Percentiles rank a stretch among this genome's conserved stretches.
Evolutionary conservation across 2,113 vertebrate genomes (phyloP).

Genomic region (Lathamus discolor): DNA sequence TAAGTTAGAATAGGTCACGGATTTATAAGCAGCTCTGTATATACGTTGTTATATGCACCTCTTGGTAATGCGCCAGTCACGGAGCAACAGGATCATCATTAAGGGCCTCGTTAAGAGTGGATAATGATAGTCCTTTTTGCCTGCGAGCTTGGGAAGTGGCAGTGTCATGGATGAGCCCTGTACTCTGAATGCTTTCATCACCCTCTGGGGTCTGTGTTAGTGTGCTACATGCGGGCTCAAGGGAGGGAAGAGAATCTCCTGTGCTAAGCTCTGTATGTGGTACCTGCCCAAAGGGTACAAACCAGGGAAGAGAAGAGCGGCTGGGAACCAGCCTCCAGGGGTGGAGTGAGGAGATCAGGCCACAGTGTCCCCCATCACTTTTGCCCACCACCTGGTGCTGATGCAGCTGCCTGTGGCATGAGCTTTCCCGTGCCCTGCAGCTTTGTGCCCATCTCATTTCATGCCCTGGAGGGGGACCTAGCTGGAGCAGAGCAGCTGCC

Average conservation of each 20-base stretch:
- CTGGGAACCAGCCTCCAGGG: accelerated
- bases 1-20: neutral
- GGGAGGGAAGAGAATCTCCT: neutral
- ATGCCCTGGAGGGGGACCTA: neutral
- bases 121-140: constrained; percentile 32
- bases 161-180: neutral
- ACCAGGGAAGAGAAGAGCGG: neutral
- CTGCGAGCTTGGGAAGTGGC: neutral
- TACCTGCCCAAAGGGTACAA: neutral
- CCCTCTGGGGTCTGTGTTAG: neutral
- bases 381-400: neutral
- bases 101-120: constrained; percentile 38
- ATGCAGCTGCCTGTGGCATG: neutral
- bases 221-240: neutral
- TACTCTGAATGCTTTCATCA: neutral
- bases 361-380: neutral
- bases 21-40: constrained; percentile 24
- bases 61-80: neutral
- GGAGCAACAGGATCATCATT: constrained; percentile 47
- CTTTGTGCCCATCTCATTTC: accelerated
- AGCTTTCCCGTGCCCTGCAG: neutral
- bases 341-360: neutral
- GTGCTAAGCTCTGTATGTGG: neutral
- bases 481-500: neutral
- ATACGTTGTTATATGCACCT: neutral